Evolutionary conservation across 2,113 vertebrate genomes (phyloP), one percentile per base, ranked within the genome.

Genomic region (Lasiurus cinereus): DNA sequence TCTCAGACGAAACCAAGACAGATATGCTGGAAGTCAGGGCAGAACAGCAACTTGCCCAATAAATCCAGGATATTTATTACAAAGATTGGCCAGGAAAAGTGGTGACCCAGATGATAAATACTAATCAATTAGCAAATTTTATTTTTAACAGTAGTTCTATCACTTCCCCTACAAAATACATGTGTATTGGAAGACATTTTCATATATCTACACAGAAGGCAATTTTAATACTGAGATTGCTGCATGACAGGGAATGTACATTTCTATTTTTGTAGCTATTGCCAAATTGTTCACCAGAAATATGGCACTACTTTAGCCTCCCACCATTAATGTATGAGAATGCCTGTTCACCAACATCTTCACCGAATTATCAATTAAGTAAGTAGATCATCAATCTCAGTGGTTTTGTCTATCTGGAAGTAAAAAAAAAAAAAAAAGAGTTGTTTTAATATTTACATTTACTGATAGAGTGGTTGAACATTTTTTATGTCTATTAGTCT

Each of bases 391-490:
- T 46, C 43, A 46, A 56, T 52, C 27, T 31, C 18, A 24, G 18
- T 54, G 46, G 54, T 16, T 78, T 83, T 89, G 8, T 31, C n/a
- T 72, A 8, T 46, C 9, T 74, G 54, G 15, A 67, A 24, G 5
- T 19, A 6, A 29, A 43, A 79, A 56, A 19, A 52, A 66, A 24
- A 66, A 66, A 70, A 39, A 39, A 39, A 39, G 39, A 46, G 13
- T 16, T 73, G 16, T 16, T 56, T 95, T 91, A 67, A 88, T 82
- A 88, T 83, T 67, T 83, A 76, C 13, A 76, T 36, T 54, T 78
- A 33, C n/a, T 67, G 74, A 69, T 82, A 31, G 3, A 67, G 1
- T 11, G 13, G 13, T 27, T 82, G 39, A 56, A 19, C 21, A 87
- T 13, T 64, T 33, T 86, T 64, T 70, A 6, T 64, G 22, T 62